A percentile compares a stretch with the other conserved stretches of the same genome.
Conservation (phyloP, 1,140 invertebrate genomes). For the Drosophila carrolli region DNA sequence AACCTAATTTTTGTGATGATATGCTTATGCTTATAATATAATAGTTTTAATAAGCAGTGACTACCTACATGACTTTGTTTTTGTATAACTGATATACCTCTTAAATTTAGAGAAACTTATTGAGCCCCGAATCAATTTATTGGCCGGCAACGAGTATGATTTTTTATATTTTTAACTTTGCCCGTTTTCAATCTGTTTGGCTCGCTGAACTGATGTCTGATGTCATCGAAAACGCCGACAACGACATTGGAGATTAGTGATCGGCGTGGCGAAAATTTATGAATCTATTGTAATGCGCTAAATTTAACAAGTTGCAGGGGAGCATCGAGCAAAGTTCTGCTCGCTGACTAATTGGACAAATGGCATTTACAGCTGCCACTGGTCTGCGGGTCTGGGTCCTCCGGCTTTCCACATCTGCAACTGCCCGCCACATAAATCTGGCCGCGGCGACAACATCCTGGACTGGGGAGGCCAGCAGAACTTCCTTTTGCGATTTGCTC, state of each 20-base stretch:
- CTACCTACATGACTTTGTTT: neutral
- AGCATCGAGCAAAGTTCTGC: constrained; percentile 22
- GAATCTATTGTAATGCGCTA: constrained; percentile 78
- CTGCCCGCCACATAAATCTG: constrained; percentile 77
- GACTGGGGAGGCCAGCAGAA: constrained; percentile 52
- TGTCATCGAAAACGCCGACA: constrained; percentile 42
- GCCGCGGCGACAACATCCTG: constrained; percentile 74
- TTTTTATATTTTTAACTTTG: constrained; percentile 65
- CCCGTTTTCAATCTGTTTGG: constrained; percentile 29
- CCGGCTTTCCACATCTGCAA: constrained; percentile 20
- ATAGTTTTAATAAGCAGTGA: no score
- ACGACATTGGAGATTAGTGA: constrained; percentile 60
- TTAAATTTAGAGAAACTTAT: neutral
- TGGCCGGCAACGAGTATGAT: constrained; percentile 58
- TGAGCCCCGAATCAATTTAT: constrained; percentile 19
- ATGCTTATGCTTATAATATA: no score
- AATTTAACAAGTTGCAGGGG: constrained; percentile 76
- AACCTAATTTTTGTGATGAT: no score
- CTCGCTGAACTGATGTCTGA: constrained; percentile 37
- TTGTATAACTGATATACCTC: constrained; percentile 2
- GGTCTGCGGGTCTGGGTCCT: neutral
- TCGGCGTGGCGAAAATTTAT: constrained; percentile 68
- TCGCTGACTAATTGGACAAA: constrained; percentile 80
- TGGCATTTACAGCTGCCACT: constrained; percentile 78
- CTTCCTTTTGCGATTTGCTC: constrained; percentile 81